phyloP scores from a whole-genome alignment of 2,113 vertebrate genomes.

The Cebidichthys violaceus region DNA sequence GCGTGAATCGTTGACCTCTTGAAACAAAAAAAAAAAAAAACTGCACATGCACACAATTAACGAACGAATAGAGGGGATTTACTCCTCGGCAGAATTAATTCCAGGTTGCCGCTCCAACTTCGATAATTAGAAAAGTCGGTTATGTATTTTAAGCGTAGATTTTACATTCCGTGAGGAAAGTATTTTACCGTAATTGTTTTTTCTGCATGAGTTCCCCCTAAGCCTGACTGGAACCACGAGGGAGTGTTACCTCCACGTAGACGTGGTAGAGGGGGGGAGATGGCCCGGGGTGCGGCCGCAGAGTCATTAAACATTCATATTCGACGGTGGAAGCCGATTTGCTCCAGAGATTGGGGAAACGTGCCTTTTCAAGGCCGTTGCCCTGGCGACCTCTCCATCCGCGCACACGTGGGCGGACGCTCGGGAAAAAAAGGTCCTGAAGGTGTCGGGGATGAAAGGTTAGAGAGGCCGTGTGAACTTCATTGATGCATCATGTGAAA shows the following conservation, averaged over 20 bases:
- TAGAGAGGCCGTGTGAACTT: background rate
- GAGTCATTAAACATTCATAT: slow-evolving; percentile 55
- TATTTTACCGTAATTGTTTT: background rate
- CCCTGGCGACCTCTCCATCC: slow-evolving; percentile 25
- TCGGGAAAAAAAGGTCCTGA: background rate
- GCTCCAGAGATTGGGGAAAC: background rate
- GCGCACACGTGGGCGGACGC: background rate
- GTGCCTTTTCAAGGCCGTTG: slow-evolving; percentile 21
- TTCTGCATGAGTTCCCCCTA: background rate
- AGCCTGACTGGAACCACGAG: background rate
- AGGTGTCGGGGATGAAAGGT: slow-evolving; percentile 24
- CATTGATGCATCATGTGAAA: background rate
- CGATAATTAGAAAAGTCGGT: background rate
- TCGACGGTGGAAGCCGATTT: slow-evolving; percentile 46
- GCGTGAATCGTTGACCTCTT: background rate
- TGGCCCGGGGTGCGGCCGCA: background rate
- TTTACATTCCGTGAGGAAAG: background rate
- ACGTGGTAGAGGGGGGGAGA: slow-evolving; percentile 22
- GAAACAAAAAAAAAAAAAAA: slow-evolving; percentile 14
- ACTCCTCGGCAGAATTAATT: background rate
- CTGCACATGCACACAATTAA: background rate
- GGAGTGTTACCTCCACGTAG: slow-evolving; percentile 15
- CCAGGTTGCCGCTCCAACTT: background rate
- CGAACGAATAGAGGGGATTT: background rate
- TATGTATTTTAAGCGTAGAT: background rate